Evolutionary conservation across 1,140 invertebrate genomes (phyloP).

Genomic region (Trypoxylus dichotomus): DNA sequence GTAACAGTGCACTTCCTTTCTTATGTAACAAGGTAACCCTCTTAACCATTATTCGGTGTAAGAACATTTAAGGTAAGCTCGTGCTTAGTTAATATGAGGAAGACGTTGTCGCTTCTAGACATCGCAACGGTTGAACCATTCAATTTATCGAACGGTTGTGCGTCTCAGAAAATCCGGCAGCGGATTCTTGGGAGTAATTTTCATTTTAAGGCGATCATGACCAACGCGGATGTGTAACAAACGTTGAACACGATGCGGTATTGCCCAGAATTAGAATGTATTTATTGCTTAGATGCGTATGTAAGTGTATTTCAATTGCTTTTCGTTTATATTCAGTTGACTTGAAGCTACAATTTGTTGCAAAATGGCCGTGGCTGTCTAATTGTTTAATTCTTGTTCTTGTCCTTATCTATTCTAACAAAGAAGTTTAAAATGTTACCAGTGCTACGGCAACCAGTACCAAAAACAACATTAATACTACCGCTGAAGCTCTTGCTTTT

Average conservation of each 20-base stretch:
- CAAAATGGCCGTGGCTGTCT: too few species aligned
- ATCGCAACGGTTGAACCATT: not conserved
- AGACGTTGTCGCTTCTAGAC: not conserved
- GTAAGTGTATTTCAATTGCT: not conserved
- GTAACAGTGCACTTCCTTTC: conserved; percentile 15
- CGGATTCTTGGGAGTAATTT: not conserved
- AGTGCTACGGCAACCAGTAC: too few species aligned
- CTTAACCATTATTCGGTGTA: conserved; percentile 9
- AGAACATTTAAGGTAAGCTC: conserved; percentile 2
- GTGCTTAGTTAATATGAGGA: conserved; percentile 7
- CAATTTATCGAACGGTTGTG: not conserved
- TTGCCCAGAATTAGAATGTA: not conserved
- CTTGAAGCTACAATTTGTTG: not conserved
- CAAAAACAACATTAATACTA: too few species aligned
- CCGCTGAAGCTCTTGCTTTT: too few species aligned
- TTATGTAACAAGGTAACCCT: conserved; percentile 21
- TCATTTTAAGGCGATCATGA: not conserved
- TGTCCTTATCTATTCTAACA: too few species aligned
- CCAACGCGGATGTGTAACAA: not conserved
- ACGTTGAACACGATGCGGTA: not conserved
- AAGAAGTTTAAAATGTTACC: too few species aligned
- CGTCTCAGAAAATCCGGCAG: conserved; percentile 3
- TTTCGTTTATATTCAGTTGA: too few species aligned
- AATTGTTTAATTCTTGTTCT: too few species aligned
- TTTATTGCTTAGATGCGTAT: not conserved